Evolutionary conservation across 2,888 invertebrate species (phyloP).

Genomic region (Drosophila setosimentum): DNA sequence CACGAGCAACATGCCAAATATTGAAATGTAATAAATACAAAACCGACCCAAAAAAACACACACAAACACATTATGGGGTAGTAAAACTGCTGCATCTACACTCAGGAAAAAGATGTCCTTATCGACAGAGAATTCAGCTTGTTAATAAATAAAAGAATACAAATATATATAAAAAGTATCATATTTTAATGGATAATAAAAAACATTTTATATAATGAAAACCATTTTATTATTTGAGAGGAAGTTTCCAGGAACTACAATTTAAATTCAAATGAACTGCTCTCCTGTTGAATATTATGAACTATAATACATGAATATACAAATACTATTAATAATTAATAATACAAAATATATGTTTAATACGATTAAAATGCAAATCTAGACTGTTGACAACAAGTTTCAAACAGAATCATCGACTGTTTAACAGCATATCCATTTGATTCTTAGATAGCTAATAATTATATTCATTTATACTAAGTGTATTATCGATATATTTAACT

Average conservation of each 20-base stretch:
- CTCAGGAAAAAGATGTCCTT: not conserved
- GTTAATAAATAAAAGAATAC: not conserved
- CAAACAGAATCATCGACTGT: not conserved
- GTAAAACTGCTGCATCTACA: constrained; percentile 10
- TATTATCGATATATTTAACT: not conserved
- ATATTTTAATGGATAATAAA: not conserved
- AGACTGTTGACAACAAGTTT: not conserved
- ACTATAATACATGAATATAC: not conserved
- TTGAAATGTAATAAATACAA: constrained; percentile 72
- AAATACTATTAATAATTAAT: not conserved
- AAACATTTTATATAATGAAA: not conserved
- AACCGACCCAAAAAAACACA: constrained; percentile 44
- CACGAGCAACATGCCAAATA: constrained; percentile 60
- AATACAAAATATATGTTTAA: too few species aligned
- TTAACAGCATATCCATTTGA: not conserved
- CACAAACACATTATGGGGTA: constrained; percentile 5
- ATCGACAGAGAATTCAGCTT: not conserved
- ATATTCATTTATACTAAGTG: not conserved
- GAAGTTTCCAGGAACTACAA: not conserved
- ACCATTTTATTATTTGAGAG: too few species aligned
- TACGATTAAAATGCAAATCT: not conserved
- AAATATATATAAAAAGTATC: not conserved
- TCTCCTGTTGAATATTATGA: not conserved
- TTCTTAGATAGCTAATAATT: not conserved
- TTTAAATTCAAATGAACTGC: not conserved